These are phyloP conservation scores for Aromia moschata DNA, from an alignment of 2,888 invertebrate genomes.

Conservation along the genomic window DNA sequence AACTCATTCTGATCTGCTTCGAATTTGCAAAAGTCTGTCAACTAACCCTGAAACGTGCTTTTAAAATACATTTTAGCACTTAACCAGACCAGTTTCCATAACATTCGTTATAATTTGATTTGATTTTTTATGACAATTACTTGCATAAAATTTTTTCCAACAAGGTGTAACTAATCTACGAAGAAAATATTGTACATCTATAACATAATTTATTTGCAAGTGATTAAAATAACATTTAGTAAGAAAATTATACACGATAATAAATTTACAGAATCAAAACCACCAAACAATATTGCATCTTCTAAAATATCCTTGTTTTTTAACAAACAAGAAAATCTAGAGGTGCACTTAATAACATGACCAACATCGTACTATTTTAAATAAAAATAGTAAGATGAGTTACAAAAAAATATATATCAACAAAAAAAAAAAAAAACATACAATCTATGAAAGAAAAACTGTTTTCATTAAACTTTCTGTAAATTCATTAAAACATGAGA, in stretches of 20 bases:
- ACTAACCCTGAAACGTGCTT: too few species aligned
- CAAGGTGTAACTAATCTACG: conserved; percentile 27
- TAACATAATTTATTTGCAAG: conserved; percentile 42
- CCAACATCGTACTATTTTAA: conserved; percentile 38
- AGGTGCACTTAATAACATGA: conserved; percentile 13
- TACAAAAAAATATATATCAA: conserved; percentile 25
- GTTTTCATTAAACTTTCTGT: conserved; percentile 28
- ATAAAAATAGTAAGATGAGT: conserved; percentile 36
- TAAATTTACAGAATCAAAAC: conserved; percentile 23
- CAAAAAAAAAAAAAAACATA: conserved; percentile 14
- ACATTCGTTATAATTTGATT: too few species aligned
- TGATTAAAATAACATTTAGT: conserved; percentile 36
- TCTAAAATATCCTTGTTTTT: conserved; percentile 32
- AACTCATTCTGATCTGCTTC: too few species aligned
- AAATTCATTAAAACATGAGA: conserved; percentile 38
- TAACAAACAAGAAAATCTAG: conserved; percentile 29
- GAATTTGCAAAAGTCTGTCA: too few species aligned
- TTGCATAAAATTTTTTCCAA: too few species aligned
- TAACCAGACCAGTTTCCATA: too few species aligned
- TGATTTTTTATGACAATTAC: too few species aligned
- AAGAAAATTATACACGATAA: conserved; percentile 33
- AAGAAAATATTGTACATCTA: conserved; percentile 20
- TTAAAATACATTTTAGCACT: too few species aligned
- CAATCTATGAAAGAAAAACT: background rate
- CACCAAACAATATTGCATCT: conserved; percentile 11